These are phyloP conservation scores for Amphiura filiformis DNA, from an alignment of 35 echinoderm and acorn worm genomes.

Conservation along the genomic window DNA sequence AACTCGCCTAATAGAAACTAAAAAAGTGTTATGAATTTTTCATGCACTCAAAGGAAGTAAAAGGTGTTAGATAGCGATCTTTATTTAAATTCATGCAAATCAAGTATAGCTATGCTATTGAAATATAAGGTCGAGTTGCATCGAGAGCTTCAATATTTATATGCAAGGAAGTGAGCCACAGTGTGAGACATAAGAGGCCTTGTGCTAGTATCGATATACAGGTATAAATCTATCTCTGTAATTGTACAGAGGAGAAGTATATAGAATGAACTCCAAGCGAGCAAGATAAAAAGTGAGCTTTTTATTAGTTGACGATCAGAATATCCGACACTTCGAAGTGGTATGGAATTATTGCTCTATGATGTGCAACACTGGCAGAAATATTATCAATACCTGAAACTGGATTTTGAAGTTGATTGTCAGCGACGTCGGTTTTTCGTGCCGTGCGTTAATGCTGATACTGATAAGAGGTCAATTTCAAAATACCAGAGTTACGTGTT, in stretches of 20 bases:
- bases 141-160: neutral
- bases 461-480: neutral
- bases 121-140: neutral
- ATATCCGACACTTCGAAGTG: neutral
- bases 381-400: conserved; percentile 7
- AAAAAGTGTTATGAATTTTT: neutral
- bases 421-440: neutral
- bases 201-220: neutral
- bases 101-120: neutral
- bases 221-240: too few relatives aligned
- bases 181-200: neutral
- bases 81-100: neutral
- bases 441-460: neutral
- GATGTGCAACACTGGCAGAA: neutral
- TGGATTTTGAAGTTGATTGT: neutral
- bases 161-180: neutral
- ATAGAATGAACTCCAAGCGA: too few relatives aligned
- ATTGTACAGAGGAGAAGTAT: too few relatives aligned
- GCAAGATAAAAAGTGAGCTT: neutral
- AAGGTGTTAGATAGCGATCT: neutral
- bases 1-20: too few relatives aligned
- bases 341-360: neutral
- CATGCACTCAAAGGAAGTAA: neutral
- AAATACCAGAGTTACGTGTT: neutral
- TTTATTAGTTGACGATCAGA: neutral